phyloP scores from a whole-genome alignment of 2,113 vertebrate genomes.

The Neomonachus schauinslandi region DNA sequence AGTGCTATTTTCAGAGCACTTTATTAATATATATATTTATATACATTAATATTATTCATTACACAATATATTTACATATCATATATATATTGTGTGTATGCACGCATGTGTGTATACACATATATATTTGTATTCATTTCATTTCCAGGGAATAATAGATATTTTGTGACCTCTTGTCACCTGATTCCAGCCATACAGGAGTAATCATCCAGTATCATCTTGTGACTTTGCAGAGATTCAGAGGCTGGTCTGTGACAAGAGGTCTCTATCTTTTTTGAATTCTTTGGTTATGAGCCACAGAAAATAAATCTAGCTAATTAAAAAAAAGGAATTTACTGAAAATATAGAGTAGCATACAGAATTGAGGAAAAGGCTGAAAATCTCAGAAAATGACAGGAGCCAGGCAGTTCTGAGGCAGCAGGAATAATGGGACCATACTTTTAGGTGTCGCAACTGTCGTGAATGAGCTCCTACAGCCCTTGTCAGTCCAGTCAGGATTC shows the following conservation, averaged over 20 bases:
- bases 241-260: background rate
- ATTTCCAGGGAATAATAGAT: background rate
- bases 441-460: background rate
- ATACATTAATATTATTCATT: background rate
- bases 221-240: background rate
- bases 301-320: background rate
- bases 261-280: background rate
- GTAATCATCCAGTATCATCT: background rate
- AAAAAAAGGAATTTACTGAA: background rate
- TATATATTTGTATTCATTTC: background rate
- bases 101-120: rapidly evolving
- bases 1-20: background rate
- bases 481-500: background rate
- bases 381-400: background rate
- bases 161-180: background rate
- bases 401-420: background rate
- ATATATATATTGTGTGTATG: background rate
- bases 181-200: background rate
- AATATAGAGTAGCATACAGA: background rate
- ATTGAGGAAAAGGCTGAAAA: background rate
- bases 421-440: background rate
- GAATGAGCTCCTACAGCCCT: background rate
- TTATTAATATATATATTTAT: background rate
- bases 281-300: background rate
- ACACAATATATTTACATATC: background rate